Conservation (phyloP, 2,113 vertebrate species). For the Mesoclemmys tuberculata region DNA sequence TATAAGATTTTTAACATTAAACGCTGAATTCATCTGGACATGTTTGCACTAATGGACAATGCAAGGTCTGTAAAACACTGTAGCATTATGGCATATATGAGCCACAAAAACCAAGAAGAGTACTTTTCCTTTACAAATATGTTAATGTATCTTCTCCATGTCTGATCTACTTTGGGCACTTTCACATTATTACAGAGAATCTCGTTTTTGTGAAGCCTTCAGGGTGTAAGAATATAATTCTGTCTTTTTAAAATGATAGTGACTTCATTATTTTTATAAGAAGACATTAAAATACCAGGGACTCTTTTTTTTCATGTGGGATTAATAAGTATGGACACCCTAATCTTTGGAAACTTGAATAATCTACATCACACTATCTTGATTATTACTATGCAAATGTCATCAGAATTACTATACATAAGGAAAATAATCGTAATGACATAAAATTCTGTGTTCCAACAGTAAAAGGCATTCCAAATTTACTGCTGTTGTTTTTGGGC, state of each 20-base stretch:
- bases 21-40: conserved; percentile 85
- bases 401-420: conserved; percentile 46
- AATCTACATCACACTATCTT: conserved; percentile 14
- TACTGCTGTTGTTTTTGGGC: conserved; percentile 29
- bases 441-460: conserved; percentile 30
- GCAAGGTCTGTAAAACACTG: conserved; percentile 44
- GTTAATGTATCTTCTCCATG: conserved; percentile 34
- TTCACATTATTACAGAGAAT: conserved; percentile 67
- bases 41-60: conserved; percentile 80
- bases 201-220: conserved; percentile 71
- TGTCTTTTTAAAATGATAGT: conserved; percentile 74
- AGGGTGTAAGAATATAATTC: conserved; percentile 68
- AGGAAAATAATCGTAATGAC: conserved; percentile 47
- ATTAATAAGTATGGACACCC: conserved; percentile 6
- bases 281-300: conserved; percentile 76
- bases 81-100: conserved; percentile 22
- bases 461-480: conserved; percentile 17
- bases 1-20: conserved; percentile 92
- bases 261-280: conserved; percentile 81
- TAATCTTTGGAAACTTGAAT: conserved; percentile 35
- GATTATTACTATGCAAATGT: conserved; percentile 35
- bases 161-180: conserved; percentile 47
- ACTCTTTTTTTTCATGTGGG: conserved; percentile 71
- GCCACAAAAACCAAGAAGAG: conserved; percentile 50
- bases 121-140: conserved; percentile 49